Conservation (phyloP, 2,888 invertebrate species). For the Drosophila barbarae region DNA sequence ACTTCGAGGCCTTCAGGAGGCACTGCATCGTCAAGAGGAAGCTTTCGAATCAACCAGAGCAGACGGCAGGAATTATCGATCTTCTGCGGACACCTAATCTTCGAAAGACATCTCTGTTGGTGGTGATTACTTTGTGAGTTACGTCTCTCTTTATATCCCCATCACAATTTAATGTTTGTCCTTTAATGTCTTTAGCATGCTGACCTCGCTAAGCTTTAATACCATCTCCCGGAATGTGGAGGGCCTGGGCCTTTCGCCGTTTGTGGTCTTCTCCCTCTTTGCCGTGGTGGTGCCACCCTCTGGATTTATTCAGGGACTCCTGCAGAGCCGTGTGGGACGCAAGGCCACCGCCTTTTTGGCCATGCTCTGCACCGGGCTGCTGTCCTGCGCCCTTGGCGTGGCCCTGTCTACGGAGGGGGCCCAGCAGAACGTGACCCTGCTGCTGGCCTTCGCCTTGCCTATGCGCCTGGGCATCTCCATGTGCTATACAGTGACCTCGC, state of each 20-base stretch:
- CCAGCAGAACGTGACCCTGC: conserved; percentile 65
- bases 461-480: conserved; percentile 82
- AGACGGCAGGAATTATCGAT: conserved; percentile 75
- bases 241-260: conserved; percentile 81
- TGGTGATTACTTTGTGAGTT: conserved; percentile 82
- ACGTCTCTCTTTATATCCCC: too few relatives aligned
- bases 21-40: conserved; percentile 62
- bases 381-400: conserved; percentile 80
- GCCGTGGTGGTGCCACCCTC: conserved; percentile 81
- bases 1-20: conserved; percentile 70
- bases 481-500: conserved; percentile 83
- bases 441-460: conserved; percentile 80
- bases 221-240: conserved; percentile 82
- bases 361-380: conserved; percentile 80
- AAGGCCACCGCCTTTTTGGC: conserved; percentile 81
- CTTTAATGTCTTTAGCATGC: conserved; percentile 80
- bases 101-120: conserved; percentile 80
- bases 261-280: conserved; percentile 81
- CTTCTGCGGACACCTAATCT: conserved; percentile 81
- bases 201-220: conserved; percentile 82
- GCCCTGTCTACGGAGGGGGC: conserved; percentile 74
- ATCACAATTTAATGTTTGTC: too few relatives aligned
- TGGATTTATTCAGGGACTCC: conserved; percentile 71
- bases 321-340: conserved; percentile 77
- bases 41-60: conserved; percentile 43